Base-by-base conservation (phyloP, 2,113 vertebrate genomes). In the Indicator maculatus region DNA sequence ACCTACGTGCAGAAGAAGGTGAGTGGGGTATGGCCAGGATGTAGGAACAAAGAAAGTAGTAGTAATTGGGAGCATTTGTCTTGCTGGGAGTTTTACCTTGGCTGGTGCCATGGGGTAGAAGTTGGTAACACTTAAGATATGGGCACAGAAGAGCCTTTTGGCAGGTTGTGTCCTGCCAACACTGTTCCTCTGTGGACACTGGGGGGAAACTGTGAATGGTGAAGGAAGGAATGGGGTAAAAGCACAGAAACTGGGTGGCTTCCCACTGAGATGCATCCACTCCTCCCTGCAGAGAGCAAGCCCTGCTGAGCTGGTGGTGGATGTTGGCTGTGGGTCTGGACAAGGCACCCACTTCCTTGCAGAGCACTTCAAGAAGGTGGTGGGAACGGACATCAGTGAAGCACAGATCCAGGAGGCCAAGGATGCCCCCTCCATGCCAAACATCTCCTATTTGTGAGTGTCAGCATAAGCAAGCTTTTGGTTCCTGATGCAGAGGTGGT, bases 291-390 rank as follows among this genome's bases (percentile, higher is more conserved):
- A 98, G 98, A 94, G 89, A 55, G 83, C 30, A 21, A 53, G 44
- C 15, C 95, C 97, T 20, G 96, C 93, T 23, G 95, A 96, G 31
- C 93, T 98, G 83, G 98, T 97, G 0, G 97, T 98, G 95, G 98
- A 99, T 8, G 98, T 99, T 2, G 98, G 98, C 15, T 99, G 98
- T 8, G 98, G 98, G 12, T 98, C 98, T 0, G 98, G 98, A 13
- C 98, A 99, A 93, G 98, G 98, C 53, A 98, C 98, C 1, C 59
- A 64, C 23, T 93, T 98, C 39, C 96, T 99, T 58, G 97, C 97
- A 0, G 92, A 97, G 60, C 96, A 97, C 87, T 99, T 98, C 89
- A 53, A 80, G 60, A 97, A 95, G 41, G 98, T 98, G 90, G 95
- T 98, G 78, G 98, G 98, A 44, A 98, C 93, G 0, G 98, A 99